A percentile compares a stretch with the other conserved stretches of the same genome.
These are phyloP conservation scores for Microcebus lehilahytsara DNA, from an alignment of 2,113 vertebrate genomes.

Conservation along the genomic window DNA sequence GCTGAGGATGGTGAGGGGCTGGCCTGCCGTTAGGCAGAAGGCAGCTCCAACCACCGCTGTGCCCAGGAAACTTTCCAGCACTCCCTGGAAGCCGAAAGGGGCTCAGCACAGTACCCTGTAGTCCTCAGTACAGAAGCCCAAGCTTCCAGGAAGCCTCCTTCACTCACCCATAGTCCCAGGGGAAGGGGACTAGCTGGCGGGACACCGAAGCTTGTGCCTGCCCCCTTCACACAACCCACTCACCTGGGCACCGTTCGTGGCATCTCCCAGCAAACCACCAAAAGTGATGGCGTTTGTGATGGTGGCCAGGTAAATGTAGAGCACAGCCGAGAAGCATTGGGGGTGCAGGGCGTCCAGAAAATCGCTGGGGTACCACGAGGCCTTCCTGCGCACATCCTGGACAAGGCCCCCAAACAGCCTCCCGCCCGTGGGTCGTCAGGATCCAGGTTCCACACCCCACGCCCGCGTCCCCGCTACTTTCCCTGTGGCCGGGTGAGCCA, in stretches of 20 bases:
- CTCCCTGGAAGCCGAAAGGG: slow-evolving; percentile 79
- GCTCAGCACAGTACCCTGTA: background rate
- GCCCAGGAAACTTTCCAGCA: slow-evolving; percentile 88
- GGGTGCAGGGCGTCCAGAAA: slow-evolving; percentile 84
- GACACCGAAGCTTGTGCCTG: background rate
- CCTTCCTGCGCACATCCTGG: slow-evolving; percentile 85
- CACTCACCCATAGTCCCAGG: background rate
- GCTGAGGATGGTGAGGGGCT: slow-evolving; percentile 88
- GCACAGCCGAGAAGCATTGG: slow-evolving; percentile 85
- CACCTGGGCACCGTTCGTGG: slow-evolving; percentile 86
- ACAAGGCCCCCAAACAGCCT: slow-evolving; percentile 87
- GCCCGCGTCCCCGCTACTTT: background rate
- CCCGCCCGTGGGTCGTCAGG: slow-evolving; percentile 49
- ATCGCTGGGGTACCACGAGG: slow-evolving; percentile 83
- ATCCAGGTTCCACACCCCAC: background rate
- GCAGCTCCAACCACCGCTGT: slow-evolving; percentile 83
- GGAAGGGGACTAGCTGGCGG: background rate
- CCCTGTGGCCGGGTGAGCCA: background rate
- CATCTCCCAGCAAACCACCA: slow-evolving; percentile 87
- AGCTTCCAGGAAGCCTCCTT: background rate
- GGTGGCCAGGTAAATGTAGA: slow-evolving; percentile 88
- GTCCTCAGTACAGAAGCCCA: background rate
- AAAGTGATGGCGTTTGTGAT: slow-evolving; percentile 88
- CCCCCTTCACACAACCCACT: background rate
- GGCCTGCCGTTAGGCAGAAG: slow-evolving; percentile 87